These are phyloP conservation scores for Ochropleura plecta DNA, from an alignment of 2,888 invertebrate genomes.

Conservation along the genomic window DNA sequence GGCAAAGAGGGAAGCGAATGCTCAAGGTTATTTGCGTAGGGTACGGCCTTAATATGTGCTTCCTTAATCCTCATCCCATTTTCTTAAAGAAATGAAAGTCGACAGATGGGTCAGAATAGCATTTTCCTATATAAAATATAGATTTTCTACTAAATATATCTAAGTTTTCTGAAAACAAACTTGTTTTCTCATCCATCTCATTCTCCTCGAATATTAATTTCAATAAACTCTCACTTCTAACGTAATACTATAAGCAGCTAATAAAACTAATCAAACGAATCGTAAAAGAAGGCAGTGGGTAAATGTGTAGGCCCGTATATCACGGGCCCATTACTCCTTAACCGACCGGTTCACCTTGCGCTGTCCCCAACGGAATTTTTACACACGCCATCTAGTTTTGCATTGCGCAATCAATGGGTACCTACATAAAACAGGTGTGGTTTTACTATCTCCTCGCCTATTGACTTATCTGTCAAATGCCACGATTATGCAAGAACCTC, in stretches of 20 bases:
- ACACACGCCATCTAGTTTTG: conserved; percentile 48
- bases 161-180: not conserved
- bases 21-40: too few relatives aligned
- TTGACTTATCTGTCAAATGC: conserved; percentile 34
- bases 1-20: too few relatives aligned
- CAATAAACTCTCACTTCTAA: conserved; percentile 11
- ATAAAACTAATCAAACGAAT: conserved; percentile 10
- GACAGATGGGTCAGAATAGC: not conserved
- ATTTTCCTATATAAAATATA: not conserved
- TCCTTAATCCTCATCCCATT: not conserved
- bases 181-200: not conserved
- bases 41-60: too few relatives aligned
- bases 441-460: conserved; percentile 45
- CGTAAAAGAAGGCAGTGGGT: conserved; percentile 27
- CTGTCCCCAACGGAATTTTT: conserved; percentile 60
- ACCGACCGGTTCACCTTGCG: conserved; percentile 65
- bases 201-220: not conserved
- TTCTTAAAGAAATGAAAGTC: not conserved
- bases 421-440: conserved; percentile 42
- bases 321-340: conserved; percentile 53
- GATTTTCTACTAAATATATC: not conserved
- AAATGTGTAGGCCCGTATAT: conserved; percentile 45
- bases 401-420: conserved; percentile 55
- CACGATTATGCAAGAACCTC: conserved; percentile 43
- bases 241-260: not conserved